Evolutionary conservation across 1,140 invertebrate species (phyloP), one percentile per base, ranked within the genome.

Genomic region (Diorhabda carinulata): DNA sequence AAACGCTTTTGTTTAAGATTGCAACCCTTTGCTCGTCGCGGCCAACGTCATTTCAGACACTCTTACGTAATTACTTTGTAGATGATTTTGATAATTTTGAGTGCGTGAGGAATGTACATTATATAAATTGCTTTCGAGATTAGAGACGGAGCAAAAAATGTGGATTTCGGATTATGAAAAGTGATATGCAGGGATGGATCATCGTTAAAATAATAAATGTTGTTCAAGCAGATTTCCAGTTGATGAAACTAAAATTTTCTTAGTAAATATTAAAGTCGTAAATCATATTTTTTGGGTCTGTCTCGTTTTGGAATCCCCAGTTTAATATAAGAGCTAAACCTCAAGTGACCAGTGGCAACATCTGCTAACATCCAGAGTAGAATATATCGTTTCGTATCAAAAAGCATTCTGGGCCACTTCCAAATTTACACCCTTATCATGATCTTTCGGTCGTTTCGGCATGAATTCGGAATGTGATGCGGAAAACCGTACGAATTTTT

Each of bases 1-100:
- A 73, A 71, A 64, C 57, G 65, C 68, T 73, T 75, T 75, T 75
- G 74, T 75, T 69, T 67, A 72, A 73, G 73, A 73, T 72, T 61
- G 65, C 65, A 44, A 57, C 57, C 65, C 64, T 56, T 67, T 56
- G 47, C 47, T 52, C 47, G 47, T 3, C 2, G 42, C 65, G 43
- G 57, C 44, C 9, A 5, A 57, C 64, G 64, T 57, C 43, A 65
- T 65, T 62, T 62, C 42, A 62, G 61, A 62, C 61, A 62, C 61
- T 67, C 65, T 67, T 59, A 67, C 10, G 65, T 67, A 67, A 67
- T 67, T 67, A 59, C 43, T 44, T n/a, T 8, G 57, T 25, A 67
- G 65, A 67, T 67, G 65, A 67, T 67, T 67, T 56, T 67, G 65
- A 67, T 67, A 61, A 67, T 67, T 66, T 60, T 43, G 57, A 25